phyloP scores from a whole-genome alignment of 2,888 invertebrate genomes.

The Napeogenes inachia region DNA sequence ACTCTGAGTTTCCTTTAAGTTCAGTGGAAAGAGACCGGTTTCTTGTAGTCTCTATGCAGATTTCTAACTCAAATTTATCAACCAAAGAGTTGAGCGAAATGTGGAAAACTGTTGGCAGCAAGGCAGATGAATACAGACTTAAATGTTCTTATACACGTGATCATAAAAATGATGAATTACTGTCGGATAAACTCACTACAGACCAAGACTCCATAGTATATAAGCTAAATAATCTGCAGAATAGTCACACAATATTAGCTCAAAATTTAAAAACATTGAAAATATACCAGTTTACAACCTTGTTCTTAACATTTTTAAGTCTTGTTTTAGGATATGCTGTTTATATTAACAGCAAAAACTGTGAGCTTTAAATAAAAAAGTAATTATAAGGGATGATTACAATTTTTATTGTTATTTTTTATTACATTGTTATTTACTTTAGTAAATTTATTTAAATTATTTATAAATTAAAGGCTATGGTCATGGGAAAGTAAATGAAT shows the following conservation, averaged over 20 bases:
- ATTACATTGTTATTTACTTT: no score
- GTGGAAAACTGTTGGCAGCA: conserved; percentile 77
- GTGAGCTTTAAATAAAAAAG: neutral
- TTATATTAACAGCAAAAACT: conserved; percentile 12
- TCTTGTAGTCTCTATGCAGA: conserved; percentile 84
- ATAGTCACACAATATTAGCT: conserved; percentile 19
- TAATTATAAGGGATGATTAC: no score
- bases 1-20: conserved; percentile 79
- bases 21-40: conserved; percentile 86
- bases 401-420: no score
- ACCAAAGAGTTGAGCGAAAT: conserved; percentile 79
- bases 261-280: conserved; percentile 19
- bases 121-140: conserved; percentile 81
- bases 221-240: conserved; percentile 21
- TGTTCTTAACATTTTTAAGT: conserved; percentile 19
- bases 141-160: conserved; percentile 33
- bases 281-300: conserved; percentile 19
- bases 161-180: neutral
- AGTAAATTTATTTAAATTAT: no score
- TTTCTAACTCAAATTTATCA: conserved; percentile 67
- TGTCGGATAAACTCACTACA: neutral
- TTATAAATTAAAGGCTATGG: no score
- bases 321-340: conserved; percentile 17
- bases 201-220: conserved; percentile 21
- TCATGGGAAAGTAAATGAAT: no score